A percentile compares a stretch with the other conserved stretches of the same genome.
Conservation (phyloP, 2,888 invertebrate genomes). For the Cephus pygmeus region DNA sequence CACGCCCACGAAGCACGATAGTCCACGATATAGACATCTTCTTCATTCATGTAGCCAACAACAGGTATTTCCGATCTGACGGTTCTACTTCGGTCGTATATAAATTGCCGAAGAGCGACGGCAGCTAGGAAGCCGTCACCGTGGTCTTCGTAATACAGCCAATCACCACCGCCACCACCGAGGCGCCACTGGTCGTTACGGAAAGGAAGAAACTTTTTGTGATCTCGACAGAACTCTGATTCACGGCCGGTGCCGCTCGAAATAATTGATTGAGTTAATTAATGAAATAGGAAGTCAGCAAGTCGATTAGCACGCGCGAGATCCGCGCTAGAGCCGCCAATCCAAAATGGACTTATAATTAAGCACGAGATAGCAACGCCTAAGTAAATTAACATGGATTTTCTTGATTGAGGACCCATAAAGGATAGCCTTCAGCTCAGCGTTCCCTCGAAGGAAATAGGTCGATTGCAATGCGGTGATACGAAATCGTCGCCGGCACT, state of each 20-base stretch:
- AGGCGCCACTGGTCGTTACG: not conserved
- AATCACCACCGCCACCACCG: not conserved
- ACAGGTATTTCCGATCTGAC: conserved; percentile 54
- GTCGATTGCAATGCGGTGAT: not conserved
- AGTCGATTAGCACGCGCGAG: not conserved
- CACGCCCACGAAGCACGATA: conserved; percentile 22
- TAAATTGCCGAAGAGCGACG: too few relatives aligned
- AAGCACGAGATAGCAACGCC: not conserved
- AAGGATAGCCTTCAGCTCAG: not conserved
- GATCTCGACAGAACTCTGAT: not conserved
- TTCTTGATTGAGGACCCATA: not conserved
- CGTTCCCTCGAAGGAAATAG: not conserved
- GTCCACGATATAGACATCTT: conserved; percentile 17
- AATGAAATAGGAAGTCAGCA: not conserved
- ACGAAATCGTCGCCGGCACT: not conserved
- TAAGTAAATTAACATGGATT: not conserved
- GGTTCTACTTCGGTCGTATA: not conserved
- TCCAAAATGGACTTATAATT: not conserved
- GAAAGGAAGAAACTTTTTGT: not conserved
- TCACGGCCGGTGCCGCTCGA: not conserved
- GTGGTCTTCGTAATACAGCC: not conserved
- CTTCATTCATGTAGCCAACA: conserved; percentile 30
- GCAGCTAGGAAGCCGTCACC: not conserved
- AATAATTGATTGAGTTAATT: not conserved
- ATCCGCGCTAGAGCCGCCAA: not conserved